phyloP scores from a whole-genome alignment of 2,113 vertebrate genomes.

The Neolamprologus sp. region DNA sequence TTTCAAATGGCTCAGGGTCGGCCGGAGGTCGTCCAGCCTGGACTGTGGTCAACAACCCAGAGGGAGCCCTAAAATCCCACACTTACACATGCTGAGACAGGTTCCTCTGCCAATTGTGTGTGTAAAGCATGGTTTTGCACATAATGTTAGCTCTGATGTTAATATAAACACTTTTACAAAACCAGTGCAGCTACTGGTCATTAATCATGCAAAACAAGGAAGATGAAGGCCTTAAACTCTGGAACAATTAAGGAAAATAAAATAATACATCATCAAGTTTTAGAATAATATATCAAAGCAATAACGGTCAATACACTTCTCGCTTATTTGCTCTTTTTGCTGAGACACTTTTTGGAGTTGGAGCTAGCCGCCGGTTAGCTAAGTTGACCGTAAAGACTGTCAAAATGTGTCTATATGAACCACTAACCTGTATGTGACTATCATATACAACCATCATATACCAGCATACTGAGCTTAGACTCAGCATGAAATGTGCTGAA shows the following conservation, averaged over 20 bases:
- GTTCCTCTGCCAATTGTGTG: neutral
- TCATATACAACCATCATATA: neutral
- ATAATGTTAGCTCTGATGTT: neutral
- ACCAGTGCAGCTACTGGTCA: neutral
- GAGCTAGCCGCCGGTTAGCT: neutral
- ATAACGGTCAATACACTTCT: neutral
- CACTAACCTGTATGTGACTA: neutral
- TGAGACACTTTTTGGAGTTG: neutral
- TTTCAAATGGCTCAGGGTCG: constrained; percentile 67
- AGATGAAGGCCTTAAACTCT: neutral
- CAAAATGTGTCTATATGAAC: neutral
- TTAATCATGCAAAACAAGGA: neutral
- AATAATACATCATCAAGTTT: neutral
- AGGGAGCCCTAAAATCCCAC: neutral
- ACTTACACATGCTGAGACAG: neutral
- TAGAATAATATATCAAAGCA: neutral
- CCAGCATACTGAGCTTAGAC: neutral
- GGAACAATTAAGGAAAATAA: neutral
- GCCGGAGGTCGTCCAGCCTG: constrained; percentile 59
- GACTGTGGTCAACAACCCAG: constrained; percentile 38
- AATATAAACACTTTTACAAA: neutral
- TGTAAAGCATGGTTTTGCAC: neutral
- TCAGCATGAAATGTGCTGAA: neutral
- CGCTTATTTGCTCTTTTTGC: neutral
- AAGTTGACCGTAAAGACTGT: neutral